A percentile compares a stretch with the other conserved stretches of the same genome.
phyloP scores from a whole-genome alignment of 2,797 vertebrate species.

The Sardinella longiceps region DNA sequence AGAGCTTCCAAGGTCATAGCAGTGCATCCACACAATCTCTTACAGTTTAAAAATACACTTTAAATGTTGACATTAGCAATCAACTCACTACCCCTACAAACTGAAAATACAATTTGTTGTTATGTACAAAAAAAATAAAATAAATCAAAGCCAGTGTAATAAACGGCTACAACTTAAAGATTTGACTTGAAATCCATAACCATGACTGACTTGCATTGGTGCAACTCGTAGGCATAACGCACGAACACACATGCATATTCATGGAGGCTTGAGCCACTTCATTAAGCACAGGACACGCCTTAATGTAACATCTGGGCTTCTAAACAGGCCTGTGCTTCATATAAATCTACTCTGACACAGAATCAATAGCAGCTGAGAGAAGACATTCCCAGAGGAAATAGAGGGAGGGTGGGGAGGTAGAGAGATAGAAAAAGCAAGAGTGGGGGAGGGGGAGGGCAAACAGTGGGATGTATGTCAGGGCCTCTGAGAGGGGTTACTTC shows the following conservation, averaged over 20 bases:
- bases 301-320: constrained; percentile 42
- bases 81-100: not conserved
- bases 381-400: constrained; percentile 42
- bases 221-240: not conserved
- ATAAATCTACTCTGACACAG: constrained; percentile 53
- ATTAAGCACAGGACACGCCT: constrained; percentile 46
- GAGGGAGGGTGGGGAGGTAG: not conserved
- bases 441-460: not conserved
- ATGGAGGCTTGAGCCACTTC: constrained; percentile 11
- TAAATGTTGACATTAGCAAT: not conserved
- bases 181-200: not conserved
- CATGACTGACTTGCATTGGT: not conserved
- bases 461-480: not conserved
- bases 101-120: no score
- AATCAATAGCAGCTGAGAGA: constrained; percentile 58
- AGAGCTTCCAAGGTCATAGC: not conserved
- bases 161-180: not conserved
- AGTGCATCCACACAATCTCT: not conserved
- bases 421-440: not conserved
- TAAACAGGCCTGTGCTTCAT: constrained; percentile 39
- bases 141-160: not conserved
- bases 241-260: constrained; percentile 1
- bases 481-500: not conserved
- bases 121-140: no score
- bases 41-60: not conserved